Evolutionary conservation across 1,140 invertebrate species (phyloP).

Genomic region (Pissodes strobi): DNA sequence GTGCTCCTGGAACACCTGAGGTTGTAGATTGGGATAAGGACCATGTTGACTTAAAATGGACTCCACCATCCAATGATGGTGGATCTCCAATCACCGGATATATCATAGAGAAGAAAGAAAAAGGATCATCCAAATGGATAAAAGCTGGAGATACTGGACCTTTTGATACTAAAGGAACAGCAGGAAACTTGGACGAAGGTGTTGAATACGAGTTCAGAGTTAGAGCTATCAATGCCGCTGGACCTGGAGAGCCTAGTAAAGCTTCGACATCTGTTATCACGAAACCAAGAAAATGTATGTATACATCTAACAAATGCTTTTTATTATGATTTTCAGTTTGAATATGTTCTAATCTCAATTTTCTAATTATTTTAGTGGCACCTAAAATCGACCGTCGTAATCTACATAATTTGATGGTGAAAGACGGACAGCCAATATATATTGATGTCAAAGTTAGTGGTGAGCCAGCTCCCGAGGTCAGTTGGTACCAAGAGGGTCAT

Average conservation of each 20-base stretch:
- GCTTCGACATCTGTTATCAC: conserved; percentile 75
- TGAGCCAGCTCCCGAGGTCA: conserved; percentile 81
- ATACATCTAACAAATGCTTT: too few relatives aligned
- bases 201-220: conserved; percentile 88
- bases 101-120: conserved; percentile 91
- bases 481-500: conserved; percentile 71
- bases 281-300: conserved; percentile 84
- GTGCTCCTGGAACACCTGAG: conserved; percentile 86
- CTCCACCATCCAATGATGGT: conserved; percentile 84
- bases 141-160: conserved; percentile 81
- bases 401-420: conserved; percentile 74
- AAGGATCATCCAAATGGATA: conserved; percentile 83
- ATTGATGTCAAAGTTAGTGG: conserved; percentile 84
- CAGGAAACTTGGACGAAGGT: conserved; percentile 81
- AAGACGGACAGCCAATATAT: conserved; percentile 81
- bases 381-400: conserved; percentile 89
- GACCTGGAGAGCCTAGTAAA: conserved; percentile 78
- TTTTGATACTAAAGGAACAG: conserved; percentile 77
- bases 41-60: conserved; percentile 91
- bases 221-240: conserved; percentile 76
- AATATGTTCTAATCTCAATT: not conserved
- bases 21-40: conserved; percentile 94
- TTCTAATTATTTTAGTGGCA: conserved; percentile 71
- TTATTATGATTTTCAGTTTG: conserved; percentile 21
- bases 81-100: conserved; percentile 93